A percentile compares a stretch with the other conserved stretches of the same genome.
Evolutionary conservation across 2,888 invertebrate genomes (phyloP).

Genomic region (Archaeoteleia sp.): DNA sequence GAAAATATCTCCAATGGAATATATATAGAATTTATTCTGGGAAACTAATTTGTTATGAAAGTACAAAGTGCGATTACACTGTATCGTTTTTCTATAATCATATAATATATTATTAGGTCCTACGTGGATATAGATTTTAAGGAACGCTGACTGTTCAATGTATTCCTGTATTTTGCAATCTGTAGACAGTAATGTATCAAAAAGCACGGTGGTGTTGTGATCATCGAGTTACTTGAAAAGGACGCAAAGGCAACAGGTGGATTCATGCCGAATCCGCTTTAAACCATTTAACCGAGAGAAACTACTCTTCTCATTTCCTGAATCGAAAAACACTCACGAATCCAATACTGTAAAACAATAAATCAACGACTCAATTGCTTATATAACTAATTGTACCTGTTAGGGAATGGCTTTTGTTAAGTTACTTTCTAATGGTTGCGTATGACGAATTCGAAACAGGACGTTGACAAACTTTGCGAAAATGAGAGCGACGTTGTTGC

Average conservation of each 20-base stretch:
- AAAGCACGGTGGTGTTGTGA: not conserved
- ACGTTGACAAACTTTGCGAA: not conserved
- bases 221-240: slow-evolving; percentile 21
- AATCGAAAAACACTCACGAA: slow-evolving; percentile 31
- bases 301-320: slow-evolving; percentile 49
- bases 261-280: slow-evolving; percentile 63
- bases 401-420: not conserved
- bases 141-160: too few species aligned
- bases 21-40: too few species aligned
- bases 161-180: too few species aligned
- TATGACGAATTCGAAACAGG: not conserved
- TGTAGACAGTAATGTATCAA: not conserved
- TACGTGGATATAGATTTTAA: too few species aligned
- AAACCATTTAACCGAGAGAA: slow-evolving; percentile 59
- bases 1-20: too few species aligned
- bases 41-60: too few species aligned
- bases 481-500: slow-evolving; percentile 6
- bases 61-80: too few species aligned
- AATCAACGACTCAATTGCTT: too few species aligned
- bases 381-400: too few species aligned
- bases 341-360: not conserved
- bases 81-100: too few species aligned
- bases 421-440: too few species aligned
- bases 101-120: too few species aligned
- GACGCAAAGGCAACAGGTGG: slow-evolving; percentile 64